These are phyloP conservation scores for Propithecus perrieri DNA, from an alignment of 2,797 vertebrate species.

Conservation along the genomic window DNA sequence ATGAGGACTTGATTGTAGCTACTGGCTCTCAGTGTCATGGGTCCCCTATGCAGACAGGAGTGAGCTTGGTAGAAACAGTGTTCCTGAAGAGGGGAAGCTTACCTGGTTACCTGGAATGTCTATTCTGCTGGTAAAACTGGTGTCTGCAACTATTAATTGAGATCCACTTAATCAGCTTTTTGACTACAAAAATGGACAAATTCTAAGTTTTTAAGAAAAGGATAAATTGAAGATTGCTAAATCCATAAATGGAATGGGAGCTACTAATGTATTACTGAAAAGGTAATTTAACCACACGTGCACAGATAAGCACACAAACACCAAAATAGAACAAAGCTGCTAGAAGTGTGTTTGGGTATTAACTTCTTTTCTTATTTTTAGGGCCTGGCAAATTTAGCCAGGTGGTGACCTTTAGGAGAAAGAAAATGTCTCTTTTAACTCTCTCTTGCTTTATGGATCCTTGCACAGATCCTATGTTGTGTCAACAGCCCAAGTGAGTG, in stretches of 20 bases:
- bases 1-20: background rate
- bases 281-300: background rate
- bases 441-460: background rate
- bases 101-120: background rate
- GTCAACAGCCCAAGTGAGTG: background rate
- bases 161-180: background rate
- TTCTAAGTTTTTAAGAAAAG: background rate
- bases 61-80: background rate
- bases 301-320: background rate
- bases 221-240: background rate
- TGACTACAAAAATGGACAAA: background rate
- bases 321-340: background rate
- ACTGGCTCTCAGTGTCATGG: background rate
- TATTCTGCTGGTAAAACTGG: background rate
- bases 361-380: background rate
- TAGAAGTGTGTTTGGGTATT: background rate
- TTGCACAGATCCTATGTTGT: background rate
- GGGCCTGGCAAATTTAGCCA: background rate
- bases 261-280: background rate
- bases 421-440: background rate
- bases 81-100: background rate
- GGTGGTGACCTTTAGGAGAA: background rate
- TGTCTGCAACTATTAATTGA: background rate
- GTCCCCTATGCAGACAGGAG: background rate
- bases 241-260: background rate